phyloP scores from a whole-genome alignment of 1,140 invertebrate species.

The Onthophagus taurus region DNA sequence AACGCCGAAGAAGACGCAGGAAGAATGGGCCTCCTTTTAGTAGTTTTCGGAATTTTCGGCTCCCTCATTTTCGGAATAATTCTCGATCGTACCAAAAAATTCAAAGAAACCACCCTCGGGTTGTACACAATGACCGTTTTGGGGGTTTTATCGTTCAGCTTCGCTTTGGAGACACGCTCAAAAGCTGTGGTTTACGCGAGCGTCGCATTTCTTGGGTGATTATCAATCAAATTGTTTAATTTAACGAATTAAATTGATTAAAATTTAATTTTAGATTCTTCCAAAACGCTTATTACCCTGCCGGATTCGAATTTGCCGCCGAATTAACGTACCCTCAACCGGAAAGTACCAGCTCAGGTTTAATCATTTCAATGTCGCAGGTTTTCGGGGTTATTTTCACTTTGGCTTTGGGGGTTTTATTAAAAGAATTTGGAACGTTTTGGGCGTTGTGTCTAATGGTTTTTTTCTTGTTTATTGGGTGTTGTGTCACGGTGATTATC shows the following conservation, averaged over 20 bases:
- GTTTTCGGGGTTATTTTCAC: constrained; percentile 21
- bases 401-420: not conserved
- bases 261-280: constrained; percentile 26
- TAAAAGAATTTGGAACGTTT: not conserved
- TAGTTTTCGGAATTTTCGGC: constrained; percentile 58
- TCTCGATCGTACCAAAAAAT: constrained; percentile 55
- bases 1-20: constrained; percentile 40
- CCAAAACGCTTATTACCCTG: constrained; percentile 20
- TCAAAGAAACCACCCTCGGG: constrained; percentile 21
- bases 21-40: constrained; percentile 42
- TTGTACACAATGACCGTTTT: constrained; percentile 19
- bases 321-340: constrained; percentile 26
- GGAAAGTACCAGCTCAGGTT: constrained; percentile 24
- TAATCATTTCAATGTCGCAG: constrained; percentile 25
- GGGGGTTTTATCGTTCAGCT: constrained; percentile 17
- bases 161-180: constrained; percentile 18
- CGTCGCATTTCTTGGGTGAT: constrained; percentile 21
- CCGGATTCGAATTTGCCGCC: constrained; percentile 26
- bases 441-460: constrained; percentile 2
- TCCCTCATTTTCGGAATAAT: constrained; percentile 58
- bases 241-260: too few species aligned
- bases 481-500: not conserved
- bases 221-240: constrained; percentile 4
- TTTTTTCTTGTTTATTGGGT: not conserved
- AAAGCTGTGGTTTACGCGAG: constrained; percentile 20